phyloP scores from a whole-genome alignment of 2,888 invertebrate genomes.

The Phasia obesa region DNA sequence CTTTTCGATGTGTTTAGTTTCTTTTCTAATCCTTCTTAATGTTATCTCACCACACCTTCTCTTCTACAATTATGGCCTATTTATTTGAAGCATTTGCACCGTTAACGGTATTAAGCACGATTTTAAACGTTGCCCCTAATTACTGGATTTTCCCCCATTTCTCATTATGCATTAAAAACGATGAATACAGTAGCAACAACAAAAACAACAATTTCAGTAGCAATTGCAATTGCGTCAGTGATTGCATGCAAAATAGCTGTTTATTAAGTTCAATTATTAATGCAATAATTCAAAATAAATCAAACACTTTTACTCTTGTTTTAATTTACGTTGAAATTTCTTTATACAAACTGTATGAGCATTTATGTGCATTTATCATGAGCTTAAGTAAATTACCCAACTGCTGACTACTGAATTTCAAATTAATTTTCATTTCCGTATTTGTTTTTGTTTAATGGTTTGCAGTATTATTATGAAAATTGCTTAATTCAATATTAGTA shows the following conservation, averaged over 20 bases:
- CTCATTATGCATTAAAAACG: constrained; percentile 34
- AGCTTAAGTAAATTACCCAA: constrained; percentile 45
- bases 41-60: neutral
- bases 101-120: constrained; percentile 50
- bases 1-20: no score
- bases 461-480: constrained; percentile 39
- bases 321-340: constrained; percentile 17
- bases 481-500: constrained; percentile 28
- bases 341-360: constrained; percentile 37
- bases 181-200: neutral
- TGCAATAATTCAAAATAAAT: constrained; percentile 59
- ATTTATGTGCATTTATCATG: constrained; percentile 62
- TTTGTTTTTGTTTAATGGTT: constrained; percentile 25
- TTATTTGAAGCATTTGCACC: constrained; percentile 25
- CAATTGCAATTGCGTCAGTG: constrained; percentile 17
- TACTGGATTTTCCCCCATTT: constrained; percentile 53
- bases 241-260: constrained; percentile 47
- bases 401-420: constrained; percentile 24
- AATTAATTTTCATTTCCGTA: constrained; percentile 43
- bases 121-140: constrained; percentile 49
- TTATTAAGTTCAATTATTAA: constrained; percentile 55
- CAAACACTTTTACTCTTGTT: constrained; percentile 21
- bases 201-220: neutral
- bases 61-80: neutral
- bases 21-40: constrained; percentile 35